Evolutionary conservation across 2,888 invertebrate species (phyloP).

Genomic region (Crossocerus cetratus): DNA sequence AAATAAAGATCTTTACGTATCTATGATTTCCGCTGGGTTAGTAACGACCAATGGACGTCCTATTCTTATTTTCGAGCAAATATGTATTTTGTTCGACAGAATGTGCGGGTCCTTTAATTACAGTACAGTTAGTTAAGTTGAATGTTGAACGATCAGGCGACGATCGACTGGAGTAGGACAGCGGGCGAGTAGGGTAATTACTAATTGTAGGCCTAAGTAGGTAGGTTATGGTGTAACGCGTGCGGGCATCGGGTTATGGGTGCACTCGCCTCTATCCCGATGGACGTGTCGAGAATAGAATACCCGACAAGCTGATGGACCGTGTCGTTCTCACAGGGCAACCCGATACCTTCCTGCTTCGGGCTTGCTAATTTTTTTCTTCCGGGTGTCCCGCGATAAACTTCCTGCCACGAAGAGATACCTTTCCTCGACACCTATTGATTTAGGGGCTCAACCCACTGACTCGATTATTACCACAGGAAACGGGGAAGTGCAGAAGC

Average conservation of each 20-base stretch:
- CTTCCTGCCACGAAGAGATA: background rate
- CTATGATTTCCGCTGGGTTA: too few species aligned
- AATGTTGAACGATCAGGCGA: background rate
- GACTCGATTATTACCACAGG: too few species aligned
- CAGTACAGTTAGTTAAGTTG: too few species aligned
- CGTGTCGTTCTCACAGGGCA: constrained; percentile 40
- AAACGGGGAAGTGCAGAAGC: too few species aligned
- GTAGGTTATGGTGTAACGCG: background rate
- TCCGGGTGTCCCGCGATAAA: background rate
- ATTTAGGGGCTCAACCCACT: too few species aligned
- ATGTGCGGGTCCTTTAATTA: too few species aligned
- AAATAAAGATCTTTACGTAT: too few species aligned
- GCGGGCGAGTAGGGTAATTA: background rate
- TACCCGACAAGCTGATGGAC: constrained; percentile 37
- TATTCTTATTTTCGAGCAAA: too few species aligned
- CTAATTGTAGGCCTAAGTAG: background rate
- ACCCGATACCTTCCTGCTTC: constrained; percentile 13
- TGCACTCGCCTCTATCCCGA: constrained; percentile 6
- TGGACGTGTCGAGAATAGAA: constrained; percentile 19
- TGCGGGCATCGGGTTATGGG: background rate
- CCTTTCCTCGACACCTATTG: too few species aligned
- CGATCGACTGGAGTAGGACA: background rate
- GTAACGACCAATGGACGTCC: too few species aligned
- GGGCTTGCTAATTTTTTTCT: background rate
- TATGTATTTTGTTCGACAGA: too few species aligned